Evolutionary conservation across 2,888 invertebrate genomes (phyloP).

Genomic region (Willowsia nigromaculata): DNA sequence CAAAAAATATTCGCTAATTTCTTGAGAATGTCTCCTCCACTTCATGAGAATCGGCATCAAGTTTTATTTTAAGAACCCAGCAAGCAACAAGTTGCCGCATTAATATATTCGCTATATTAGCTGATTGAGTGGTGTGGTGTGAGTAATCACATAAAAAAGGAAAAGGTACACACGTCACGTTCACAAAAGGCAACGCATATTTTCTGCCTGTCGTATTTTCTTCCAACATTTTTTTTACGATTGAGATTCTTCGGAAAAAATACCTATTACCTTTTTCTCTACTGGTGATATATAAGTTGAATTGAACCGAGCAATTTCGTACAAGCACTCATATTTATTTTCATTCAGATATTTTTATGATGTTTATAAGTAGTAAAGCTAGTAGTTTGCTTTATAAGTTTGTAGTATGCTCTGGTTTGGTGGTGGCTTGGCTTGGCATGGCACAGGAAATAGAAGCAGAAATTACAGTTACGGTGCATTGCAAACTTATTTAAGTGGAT

Average conservation of each 20-base stretch:
- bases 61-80: too few relatives aligned
- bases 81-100: background rate
- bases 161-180: slow-evolving; percentile 41
- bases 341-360: slow-evolving; percentile 19
- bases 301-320: too few relatives aligned
- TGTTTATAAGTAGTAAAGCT: background rate
- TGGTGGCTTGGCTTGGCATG: too few relatives aligned
- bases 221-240: background rate
- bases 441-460: slow-evolving; percentile 52
- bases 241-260: slow-evolving; percentile 25
- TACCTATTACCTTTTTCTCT: background rate
- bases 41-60: background rate
- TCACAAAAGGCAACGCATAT: slow-evolving; percentile 11
- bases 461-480: slow-evolving; percentile 62
- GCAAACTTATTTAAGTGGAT: background rate
- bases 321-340: background rate
- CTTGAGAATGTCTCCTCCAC: background rate
- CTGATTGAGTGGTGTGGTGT: slow-evolving; percentile 1
- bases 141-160: slow-evolving; percentile 6
- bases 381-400: background rate
- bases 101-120: background rate
- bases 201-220: background rate
- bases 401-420: background rate
- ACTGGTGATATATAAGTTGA: too few relatives aligned
- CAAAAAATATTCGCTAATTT: too few relatives aligned